Conservation (phyloP, 2,888 invertebrate genomes). For the Formica aserva region DNA sequence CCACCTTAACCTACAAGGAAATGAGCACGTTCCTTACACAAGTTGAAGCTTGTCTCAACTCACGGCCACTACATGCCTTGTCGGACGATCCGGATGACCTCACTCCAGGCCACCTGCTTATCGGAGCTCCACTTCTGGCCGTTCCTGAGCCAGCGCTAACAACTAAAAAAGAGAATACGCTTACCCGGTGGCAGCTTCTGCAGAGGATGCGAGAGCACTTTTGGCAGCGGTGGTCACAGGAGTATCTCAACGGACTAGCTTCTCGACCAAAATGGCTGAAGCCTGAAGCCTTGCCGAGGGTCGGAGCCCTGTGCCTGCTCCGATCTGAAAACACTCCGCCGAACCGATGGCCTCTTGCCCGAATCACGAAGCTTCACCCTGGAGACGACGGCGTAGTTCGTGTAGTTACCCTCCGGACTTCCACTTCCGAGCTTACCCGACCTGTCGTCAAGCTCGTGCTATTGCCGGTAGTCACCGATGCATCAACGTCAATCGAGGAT, state of each 20-base stretch:
- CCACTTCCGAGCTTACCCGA: too few relatives aligned
- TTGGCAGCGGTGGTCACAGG: background rate
- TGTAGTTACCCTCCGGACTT: too few relatives aligned
- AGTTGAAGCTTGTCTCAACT: too few relatives aligned
- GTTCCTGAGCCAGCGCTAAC: background rate
- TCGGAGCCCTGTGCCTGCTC: background rate
- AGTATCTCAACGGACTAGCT: fast-evolving
- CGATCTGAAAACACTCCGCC: background rate
- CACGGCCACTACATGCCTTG: too few relatives aligned
- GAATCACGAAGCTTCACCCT: background rate
- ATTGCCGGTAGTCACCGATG: too few relatives aligned
- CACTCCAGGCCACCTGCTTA: background rate
- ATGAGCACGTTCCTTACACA: too few relatives aligned
- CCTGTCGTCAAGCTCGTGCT: too few relatives aligned
- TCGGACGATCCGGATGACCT: too few relatives aligned
- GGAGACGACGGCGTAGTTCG: background rate
- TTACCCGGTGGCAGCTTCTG: background rate
- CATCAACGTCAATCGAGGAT: too few relatives aligned
- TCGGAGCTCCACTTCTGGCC: background rate
- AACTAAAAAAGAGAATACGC: background rate
- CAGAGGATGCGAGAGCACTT: background rate
- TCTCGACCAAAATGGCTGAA: background rate
- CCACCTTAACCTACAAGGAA: too few relatives aligned
- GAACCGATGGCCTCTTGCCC: background rate
- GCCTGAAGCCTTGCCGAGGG: background rate